A percentile compares a stretch with the other conserved stretches of the same genome.
Conservation (phyloP, 2,888 invertebrate species). For the Machimus atricapillus region DNA sequence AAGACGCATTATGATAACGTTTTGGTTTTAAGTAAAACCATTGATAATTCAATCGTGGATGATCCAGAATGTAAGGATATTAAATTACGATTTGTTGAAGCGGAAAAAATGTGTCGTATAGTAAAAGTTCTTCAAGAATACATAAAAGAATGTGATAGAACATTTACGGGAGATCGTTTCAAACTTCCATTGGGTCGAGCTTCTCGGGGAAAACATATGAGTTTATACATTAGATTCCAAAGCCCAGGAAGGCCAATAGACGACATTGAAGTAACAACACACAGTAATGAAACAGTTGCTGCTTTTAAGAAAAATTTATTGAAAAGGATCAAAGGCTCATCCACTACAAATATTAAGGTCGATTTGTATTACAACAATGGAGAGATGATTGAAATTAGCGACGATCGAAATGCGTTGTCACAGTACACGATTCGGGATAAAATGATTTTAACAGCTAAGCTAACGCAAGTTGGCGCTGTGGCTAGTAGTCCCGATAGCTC, state of each 20-base stretch:
- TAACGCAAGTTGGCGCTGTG: constrained; percentile 75
- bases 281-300: constrained; percentile 92
- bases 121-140: constrained; percentile 95
- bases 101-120: constrained; percentile 89
- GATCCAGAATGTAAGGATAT: constrained; percentile 57
- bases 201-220: constrained; percentile 88
- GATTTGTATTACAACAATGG: constrained; percentile 87
- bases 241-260: constrained; percentile 87
- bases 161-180: constrained; percentile 85
- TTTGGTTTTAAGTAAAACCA: constrained; percentile 61
- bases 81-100: constrained; percentile 66
- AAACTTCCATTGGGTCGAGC: constrained; percentile 86
- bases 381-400: constrained; percentile 84
- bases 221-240: constrained; percentile 85
- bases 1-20: constrained; percentile 87
- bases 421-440: constrained; percentile 88
- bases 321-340: constrained; percentile 64
- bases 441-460: constrained; percentile 83
- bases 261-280: constrained; percentile 90
- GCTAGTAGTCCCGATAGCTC: constrained; percentile 89
- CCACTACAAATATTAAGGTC: constrained; percentile 79
- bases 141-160: constrained; percentile 91
- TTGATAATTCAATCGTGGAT: constrained; percentile 50
- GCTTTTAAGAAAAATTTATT: constrained; percentile 82
- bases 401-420: constrained; percentile 86